phyloP scores from a whole-genome alignment of 2,888 invertebrate genomes.

The Philereme vetulata region DNA sequence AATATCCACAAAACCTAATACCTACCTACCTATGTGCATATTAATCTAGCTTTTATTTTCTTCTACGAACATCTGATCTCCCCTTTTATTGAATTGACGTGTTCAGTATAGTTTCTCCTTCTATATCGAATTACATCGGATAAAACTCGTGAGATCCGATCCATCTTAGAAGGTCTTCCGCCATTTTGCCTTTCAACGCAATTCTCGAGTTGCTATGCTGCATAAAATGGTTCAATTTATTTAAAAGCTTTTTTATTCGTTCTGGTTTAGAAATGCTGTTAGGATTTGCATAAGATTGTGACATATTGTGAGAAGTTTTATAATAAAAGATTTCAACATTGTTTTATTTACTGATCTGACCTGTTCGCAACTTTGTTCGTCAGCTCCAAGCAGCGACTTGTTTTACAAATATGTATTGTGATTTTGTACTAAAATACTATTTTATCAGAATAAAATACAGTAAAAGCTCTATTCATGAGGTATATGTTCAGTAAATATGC shows the following conservation, averaged over 20 bases:
- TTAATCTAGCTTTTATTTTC: constrained; percentile 37
- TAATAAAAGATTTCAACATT: too few relatives aligned
- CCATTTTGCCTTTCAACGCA: constrained; percentile 27
- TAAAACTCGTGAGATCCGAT: constrained; percentile 49
- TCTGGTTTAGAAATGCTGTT: constrained; percentile 3
- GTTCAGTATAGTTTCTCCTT: constrained; percentile 46
- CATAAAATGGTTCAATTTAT: constrained; percentile 40
- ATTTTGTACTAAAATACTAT: too few relatives aligned
- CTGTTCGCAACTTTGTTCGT: too few relatives aligned
- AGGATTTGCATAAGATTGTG: constrained; percentile 1
- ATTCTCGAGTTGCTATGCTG: constrained; percentile 30
- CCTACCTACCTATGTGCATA: background rate
- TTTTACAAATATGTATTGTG: too few relatives aligned
- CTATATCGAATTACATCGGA: constrained; percentile 54
- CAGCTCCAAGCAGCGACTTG: too few relatives aligned
- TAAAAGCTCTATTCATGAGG: too few relatives aligned
- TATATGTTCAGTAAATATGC: too few relatives aligned
- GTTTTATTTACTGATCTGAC: too few relatives aligned
- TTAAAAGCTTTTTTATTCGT: constrained; percentile 22
- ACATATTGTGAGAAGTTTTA: too few relatives aligned
- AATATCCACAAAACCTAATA: background rate
- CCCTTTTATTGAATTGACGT: constrained; percentile 49
- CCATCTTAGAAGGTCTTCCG: constrained; percentile 44
- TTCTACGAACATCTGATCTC: constrained; percentile 44
- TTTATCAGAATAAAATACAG: too few relatives aligned